Base-by-base conservation (phyloP, 1,140 invertebrate genomes). In the Diploscapter pachys region DNA sequence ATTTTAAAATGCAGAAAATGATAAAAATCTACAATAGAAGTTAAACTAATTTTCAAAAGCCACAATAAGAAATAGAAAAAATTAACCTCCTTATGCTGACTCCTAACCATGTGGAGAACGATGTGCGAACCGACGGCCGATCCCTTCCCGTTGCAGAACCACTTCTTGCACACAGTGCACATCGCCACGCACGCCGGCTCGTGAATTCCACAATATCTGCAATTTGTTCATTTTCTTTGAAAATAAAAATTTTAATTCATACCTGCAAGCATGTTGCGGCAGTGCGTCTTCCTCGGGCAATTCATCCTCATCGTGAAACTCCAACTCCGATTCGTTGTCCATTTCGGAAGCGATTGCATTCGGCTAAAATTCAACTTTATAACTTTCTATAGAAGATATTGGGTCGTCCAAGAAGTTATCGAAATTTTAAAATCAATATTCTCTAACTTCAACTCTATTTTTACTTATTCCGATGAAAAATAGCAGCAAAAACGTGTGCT, bases 131-230 rank as follows among this genome's bases (percentile, higher is more conserved):
- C 96, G 11, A 94, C 95, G 3, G 96, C 98, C 85, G 95, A 96
- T 3, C 96, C 96, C 79, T 95, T 90, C 4, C 95, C 95, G 90
- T 99, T 99, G 86, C 97, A 99, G 86, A 99, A 99, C 97, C 97
- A 99, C 86, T 98, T 98, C 81, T 96, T 95, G 85, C 96, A 98
- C 59, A 93, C 90, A 86, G 97, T 98, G 86, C 97, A 99, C 91
- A 94, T 94, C 48, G 98, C 95, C 54, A 99, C 96, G 80, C 93
- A 96, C 73, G 92, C 91, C 2, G 96, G 95, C 86, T 99, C 97
- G 88, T 98, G 94, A 79, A 99, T 96, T 64, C 96, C 96, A 88
- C 97, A 99, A 85, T 99, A 90, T 50, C 89, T 88, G 77, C 9
- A 78, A 55, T 6, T 3, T 56, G 63, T 31, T 31, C 31, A 31